A percentile compares a stretch with the other conserved stretches of the same genome.
phyloP scores from a whole-genome alignment of 2,113 vertebrate genomes.

The pig (Sus scrofa) region DNA sequence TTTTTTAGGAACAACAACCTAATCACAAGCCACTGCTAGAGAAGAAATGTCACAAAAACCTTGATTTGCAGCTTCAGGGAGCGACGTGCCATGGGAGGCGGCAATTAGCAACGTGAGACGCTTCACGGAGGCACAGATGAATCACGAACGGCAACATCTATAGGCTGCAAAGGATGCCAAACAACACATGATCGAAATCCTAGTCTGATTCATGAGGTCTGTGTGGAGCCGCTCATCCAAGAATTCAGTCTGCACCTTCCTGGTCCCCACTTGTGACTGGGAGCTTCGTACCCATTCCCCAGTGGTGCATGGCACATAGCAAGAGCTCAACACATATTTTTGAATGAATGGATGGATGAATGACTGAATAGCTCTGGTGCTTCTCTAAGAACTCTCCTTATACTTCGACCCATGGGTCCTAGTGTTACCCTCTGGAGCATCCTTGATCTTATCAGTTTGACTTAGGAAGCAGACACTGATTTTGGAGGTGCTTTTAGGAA shows the following conservation, averaged over 20 bases:
- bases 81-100: constrained; percentile 75
- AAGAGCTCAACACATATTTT: not conserved
- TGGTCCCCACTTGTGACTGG: not conserved
- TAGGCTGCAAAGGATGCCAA: constrained; percentile 28
- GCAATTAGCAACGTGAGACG: constrained; percentile 82
- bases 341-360: not conserved
- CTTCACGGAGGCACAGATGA: constrained; percentile 54
- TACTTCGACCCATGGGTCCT: not conserved
- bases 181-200: constrained; percentile 31
- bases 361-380: not conserved
- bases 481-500: constrained; percentile 13
- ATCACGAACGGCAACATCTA: constrained; percentile 23
- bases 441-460: not conserved
- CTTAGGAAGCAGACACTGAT: constrained; percentile 2
- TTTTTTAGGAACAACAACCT: constrained; percentile 82
- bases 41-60: constrained; percentile 81
- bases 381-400: not conserved
- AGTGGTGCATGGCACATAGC: not conserved
- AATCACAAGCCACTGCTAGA: constrained; percentile 82
- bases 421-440: not conserved
- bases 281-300: not conserved
- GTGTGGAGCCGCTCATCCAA: not conserved
- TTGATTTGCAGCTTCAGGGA: constrained; percentile 82
- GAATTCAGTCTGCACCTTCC: not conserved
- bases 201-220: constrained; percentile 21